phyloP scores from a whole-genome alignment of 2,888 invertebrate species.

The Melangyna quadrimaculata region DNA sequence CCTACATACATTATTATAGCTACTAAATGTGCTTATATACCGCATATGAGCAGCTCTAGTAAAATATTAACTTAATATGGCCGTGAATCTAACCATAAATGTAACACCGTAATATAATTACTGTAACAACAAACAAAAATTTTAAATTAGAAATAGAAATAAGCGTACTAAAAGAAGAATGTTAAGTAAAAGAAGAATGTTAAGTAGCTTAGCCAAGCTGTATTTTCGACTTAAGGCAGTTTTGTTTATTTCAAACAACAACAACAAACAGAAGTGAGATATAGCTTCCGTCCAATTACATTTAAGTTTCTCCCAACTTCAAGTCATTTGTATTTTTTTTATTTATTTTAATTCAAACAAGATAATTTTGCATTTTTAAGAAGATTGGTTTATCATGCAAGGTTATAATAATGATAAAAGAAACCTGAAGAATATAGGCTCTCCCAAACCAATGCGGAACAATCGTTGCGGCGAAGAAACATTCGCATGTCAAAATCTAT shows the following conservation, averaged over 20 bases:
- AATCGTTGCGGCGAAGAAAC: too few relatives aligned
- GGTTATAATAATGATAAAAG: too few relatives aligned
- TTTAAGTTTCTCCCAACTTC: constrained; percentile 21
- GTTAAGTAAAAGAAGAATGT: too few relatives aligned
- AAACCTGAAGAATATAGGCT: too few relatives aligned
- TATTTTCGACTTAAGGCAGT: not conserved
- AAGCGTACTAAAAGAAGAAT: too few relatives aligned
- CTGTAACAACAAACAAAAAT: not conserved
- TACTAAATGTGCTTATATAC: not conserved
- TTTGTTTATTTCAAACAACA: not conserved
- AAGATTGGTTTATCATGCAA: too few relatives aligned
- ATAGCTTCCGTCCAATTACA: constrained; percentile 62
- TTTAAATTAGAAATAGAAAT: not conserved
- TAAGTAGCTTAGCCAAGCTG: not conserved
- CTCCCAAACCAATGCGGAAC: too few relatives aligned
- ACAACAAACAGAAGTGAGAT: constrained; percentile 49
- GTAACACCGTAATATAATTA: not conserved
- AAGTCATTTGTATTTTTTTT: not conserved
- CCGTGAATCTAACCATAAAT: constrained; percentile 32
- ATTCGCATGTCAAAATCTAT: too few relatives aligned
- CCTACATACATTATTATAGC: constrained; percentile 17
- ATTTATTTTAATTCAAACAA: constrained; percentile 15
- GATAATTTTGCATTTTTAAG: too few relatives aligned
- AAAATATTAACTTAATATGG: constrained; percentile 22
- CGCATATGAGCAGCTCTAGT: not conserved